These are phyloP conservation scores for Cossypha polioptera DNA, from an alignment of 2,797 vertebrate species.

Conservation along the genomic window DNA sequence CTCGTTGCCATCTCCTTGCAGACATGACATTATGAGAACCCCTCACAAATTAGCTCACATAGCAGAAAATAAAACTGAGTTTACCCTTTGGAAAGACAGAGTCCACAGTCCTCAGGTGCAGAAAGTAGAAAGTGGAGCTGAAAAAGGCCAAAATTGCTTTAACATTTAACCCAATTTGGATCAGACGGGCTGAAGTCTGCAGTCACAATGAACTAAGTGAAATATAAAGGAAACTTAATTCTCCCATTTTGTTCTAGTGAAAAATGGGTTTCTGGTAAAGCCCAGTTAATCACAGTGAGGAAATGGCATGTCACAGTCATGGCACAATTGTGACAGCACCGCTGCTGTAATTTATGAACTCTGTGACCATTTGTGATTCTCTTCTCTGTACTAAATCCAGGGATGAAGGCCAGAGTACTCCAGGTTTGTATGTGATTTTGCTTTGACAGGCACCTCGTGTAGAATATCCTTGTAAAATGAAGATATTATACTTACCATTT, in stretches of 20 bases:
- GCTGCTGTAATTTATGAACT: not conserved
- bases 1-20: constrained; percentile 45
- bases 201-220: not conserved
- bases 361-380: not conserved
- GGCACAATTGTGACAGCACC: not conserved
- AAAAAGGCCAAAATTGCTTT: constrained; percentile 33
- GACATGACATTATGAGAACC: constrained; percentile 60
- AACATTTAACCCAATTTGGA: constrained; percentile 46
- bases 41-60: constrained; percentile 45
- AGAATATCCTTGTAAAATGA: not conserved
- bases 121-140: not conserved
- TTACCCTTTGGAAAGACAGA: constrained; percentile 41
- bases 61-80: constrained; percentile 46
- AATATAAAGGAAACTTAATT: constrained; percentile 17
- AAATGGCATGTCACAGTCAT: not conserved
- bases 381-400: not conserved
- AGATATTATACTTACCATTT: not conserved
- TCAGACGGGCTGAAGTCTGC: not conserved
- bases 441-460: not conserved
- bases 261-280: constrained; percentile 21
- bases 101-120: not conserved
- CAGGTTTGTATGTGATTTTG: not conserved
- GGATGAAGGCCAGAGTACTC: not conserved
- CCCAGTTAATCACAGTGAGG: not conserved
- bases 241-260: not conserved